Conservation (phyloP, 2,888 invertebrate genomes). For the Gandaritis pyraliata region DNA sequence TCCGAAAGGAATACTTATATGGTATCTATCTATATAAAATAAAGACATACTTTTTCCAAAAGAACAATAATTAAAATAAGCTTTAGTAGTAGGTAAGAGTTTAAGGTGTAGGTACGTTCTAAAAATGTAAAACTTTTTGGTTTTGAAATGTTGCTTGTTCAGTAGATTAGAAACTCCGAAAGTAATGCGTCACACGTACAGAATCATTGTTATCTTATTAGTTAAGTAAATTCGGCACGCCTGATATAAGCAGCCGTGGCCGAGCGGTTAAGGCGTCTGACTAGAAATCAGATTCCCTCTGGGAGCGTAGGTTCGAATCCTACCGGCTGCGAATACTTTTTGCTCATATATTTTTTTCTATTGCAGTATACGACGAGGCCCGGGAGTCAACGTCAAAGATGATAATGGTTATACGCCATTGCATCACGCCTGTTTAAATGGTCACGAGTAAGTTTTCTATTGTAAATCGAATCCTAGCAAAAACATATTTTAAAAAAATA, state of each 20-base stretch:
- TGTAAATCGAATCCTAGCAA: too few species aligned
- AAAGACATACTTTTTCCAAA: too few species aligned
- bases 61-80: too few species aligned
- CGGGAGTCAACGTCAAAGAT: constrained; percentile 97
- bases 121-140: too few species aligned
- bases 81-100: too few species aligned
- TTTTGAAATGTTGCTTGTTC: too few species aligned
- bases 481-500: too few species aligned
- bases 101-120: too few species aligned
- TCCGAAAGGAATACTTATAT: too few species aligned
- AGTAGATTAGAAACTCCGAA: too few species aligned
- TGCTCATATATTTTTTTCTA: constrained; percentile 49
- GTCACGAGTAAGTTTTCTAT: constrained; percentile 90
- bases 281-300: constrained; percentile 96
- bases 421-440: constrained; percentile 97
- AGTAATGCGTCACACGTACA: too few species aligned
- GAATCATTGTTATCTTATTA: neutral
- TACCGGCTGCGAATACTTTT: constrained; percentile 88
- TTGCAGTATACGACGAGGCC: constrained; percentile 93
- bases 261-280: constrained; percentile 95
- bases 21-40: too few species aligned
- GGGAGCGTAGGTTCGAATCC: constrained; percentile 96
- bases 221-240: constrained; percentile 41
- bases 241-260: constrained; percentile 87
- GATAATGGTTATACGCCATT: constrained; percentile 96